phyloP scores from a whole-genome alignment of 2,797 vertebrate species.

The Danio tinwini region DNA sequence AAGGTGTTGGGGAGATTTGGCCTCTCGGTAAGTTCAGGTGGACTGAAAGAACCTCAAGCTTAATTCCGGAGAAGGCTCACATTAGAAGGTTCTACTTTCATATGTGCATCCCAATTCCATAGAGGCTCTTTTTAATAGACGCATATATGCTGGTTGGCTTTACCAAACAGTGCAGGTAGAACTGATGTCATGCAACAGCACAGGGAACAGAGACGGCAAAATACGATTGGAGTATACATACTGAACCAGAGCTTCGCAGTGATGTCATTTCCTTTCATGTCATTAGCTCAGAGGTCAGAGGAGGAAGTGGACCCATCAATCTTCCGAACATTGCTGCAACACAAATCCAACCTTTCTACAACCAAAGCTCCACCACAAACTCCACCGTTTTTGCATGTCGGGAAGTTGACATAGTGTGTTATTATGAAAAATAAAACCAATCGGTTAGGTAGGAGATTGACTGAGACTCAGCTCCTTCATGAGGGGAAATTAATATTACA shows the following conservation, averaged over 20 bases:
- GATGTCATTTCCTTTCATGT: constrained; percentile 77
- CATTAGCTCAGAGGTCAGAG: constrained; percentile 78
- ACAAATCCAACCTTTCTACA: constrained; percentile 72
- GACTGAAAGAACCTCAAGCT: constrained; percentile 15
- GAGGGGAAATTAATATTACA: not conserved
- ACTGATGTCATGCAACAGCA: constrained; percentile 83
- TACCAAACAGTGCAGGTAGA: constrained; percentile 63
- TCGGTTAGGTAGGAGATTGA: not conserved
- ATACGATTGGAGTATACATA: constrained; percentile 81
- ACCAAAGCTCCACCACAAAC: constrained; percentile 57
- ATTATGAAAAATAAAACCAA: constrained; percentile 5
- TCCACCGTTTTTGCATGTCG: constrained; percentile 6
- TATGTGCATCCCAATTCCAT: constrained; percentile 21
- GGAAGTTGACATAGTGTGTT: constrained; percentile 30
- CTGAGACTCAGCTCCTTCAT: not conserved
- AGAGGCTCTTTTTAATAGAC: constrained; percentile 27
- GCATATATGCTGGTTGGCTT: constrained; percentile 29
- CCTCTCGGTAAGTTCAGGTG: constrained; percentile 5
- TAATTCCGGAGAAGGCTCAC: constrained; percentile 29
- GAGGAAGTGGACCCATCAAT: constrained; percentile 73
- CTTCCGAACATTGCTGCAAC: constrained; percentile 81
- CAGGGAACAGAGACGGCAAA: constrained; percentile 75
- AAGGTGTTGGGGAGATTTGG: not conserved
- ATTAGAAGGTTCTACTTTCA: constrained; percentile 12
- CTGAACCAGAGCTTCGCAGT: constrained; percentile 79